Evolutionary conservation across 2,888 invertebrate species (phyloP).

Genomic region (Dicyrtoma fusca): DNA sequence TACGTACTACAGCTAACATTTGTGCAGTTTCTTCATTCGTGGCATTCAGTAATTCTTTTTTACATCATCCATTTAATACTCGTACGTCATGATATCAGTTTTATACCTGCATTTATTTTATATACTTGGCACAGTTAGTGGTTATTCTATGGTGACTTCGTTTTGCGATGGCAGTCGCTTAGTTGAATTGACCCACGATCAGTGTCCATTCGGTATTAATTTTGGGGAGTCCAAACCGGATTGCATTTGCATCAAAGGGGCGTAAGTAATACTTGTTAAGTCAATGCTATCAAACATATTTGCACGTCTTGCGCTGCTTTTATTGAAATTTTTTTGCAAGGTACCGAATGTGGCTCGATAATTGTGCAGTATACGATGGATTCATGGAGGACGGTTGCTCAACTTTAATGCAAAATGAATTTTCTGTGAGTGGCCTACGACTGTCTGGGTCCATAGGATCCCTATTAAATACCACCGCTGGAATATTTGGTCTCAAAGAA

Average conservation of each 20-base stretch:
- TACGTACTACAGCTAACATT: too few species aligned
- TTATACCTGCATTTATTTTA: slow-evolving; percentile 3
- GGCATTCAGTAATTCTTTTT: too few species aligned
- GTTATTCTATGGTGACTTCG: slow-evolving; percentile 18
- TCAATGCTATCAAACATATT: neutral
- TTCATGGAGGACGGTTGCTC: slow-evolving; percentile 25
- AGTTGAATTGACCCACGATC: slow-evolving; percentile 21
- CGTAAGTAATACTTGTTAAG: slow-evolving; percentile 12
- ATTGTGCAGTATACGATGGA: slow-evolving; percentile 22
- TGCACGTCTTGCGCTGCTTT: too few species aligned
- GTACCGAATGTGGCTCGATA: slow-evolving; percentile 25
- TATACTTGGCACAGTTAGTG: slow-evolving; percentile 12
- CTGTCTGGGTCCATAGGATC: slow-evolving; percentile 18
- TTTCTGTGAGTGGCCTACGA: slow-evolving; percentile 19
- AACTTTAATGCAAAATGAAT: slow-evolving; percentile 16
- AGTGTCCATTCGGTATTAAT: slow-evolving; percentile 37
- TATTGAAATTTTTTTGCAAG: neutral
- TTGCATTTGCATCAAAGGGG: slow-evolving; percentile 31
- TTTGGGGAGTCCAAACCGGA: slow-evolving; percentile 25
- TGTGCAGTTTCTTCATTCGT: too few species aligned
- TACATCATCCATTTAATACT: too few species aligned
- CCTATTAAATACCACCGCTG: slow-evolving; percentile 14
- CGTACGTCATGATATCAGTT: slow-evolving; percentile 4
- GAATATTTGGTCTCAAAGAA: slow-evolving; percentile 18
- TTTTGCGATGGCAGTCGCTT: slow-evolving; percentile 25